Evolutionary conservation across 2,888 invertebrate genomes (phyloP), one percentile per base, ranked within the genome.

Genomic region (Nomada ferruginata): DNA sequence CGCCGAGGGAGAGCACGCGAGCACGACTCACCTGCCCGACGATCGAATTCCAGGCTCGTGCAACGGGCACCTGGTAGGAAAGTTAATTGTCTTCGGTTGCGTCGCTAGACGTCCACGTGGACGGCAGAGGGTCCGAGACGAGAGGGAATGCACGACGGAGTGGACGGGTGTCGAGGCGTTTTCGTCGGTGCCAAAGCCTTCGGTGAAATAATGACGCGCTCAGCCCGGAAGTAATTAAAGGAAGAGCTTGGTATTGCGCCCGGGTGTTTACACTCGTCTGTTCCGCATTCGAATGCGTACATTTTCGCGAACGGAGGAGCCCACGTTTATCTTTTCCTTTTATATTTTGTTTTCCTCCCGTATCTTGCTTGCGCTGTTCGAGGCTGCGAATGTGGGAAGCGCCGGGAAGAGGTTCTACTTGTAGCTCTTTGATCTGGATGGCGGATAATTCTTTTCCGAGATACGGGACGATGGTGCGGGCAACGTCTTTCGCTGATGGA

Each of bases 11-110:
- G 63, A 78, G 80, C 87, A 87, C 84, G 86, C 87, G 87, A 81
- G 71, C 82, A 59, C 26, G 68, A 64, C 61, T 86, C 88, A 87
- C 88, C 87, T 87, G 87, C 83, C 76, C 76, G 23, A 65, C 87
- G 87, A 87, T 87, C 87, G 87, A 87, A 87, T 87, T 87, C 87
- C 83, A 86, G 61, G 66, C 76, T 64, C 76, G 79, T 57, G 81
- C 87, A 87, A 82, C 88, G 87, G 87, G 66, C 82, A 75, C 74
- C 70, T 20, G 29, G 75, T 64, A 71, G 63, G 76, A 83, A 78
- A 87, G 79, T 87, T 82, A 79, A 87, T 87, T 77, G 85, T 84
- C 81, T 73, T 47, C 47, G 53, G 71, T 57, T 52, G 20, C 74
- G 65, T 29, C 52, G 53, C 44, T 42, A 63, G 47, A 61, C 70